phyloP scores from a whole-genome alignment of 2,797 vertebrate species.

The Botia kubotai region DNA sequence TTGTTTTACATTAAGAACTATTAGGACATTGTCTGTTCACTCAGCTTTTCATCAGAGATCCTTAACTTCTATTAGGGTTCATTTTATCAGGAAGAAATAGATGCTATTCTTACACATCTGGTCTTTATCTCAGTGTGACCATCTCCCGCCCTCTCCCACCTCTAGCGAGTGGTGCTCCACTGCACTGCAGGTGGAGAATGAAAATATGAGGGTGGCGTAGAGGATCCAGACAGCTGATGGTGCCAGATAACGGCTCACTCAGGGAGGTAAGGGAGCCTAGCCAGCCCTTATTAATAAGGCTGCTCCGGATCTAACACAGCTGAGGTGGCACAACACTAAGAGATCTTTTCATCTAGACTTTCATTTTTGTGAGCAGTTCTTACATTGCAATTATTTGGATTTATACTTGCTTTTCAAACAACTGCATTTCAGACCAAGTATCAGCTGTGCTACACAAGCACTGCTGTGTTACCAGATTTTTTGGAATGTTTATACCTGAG shows the following conservation, averaged over 20 bases:
- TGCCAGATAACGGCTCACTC: slow-evolving; percentile 79
- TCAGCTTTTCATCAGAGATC: background rate
- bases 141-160: slow-evolving; percentile 71
- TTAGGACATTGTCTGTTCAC: background rate
- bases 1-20: background rate
- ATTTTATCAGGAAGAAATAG: slow-evolving; percentile 28
- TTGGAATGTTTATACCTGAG: slow-evolving; percentile 23
- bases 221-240: slow-evolving; percentile 79
- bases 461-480: slow-evolving; percentile 29
- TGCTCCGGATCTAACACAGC: slow-evolving; percentile 36
- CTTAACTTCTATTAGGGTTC: slow-evolving; percentile 16
- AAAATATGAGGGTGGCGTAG: slow-evolving; percentile 77
- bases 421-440: background rate
- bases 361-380: slow-evolving; percentile 16
- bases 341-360: background rate
- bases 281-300: slow-evolving; percentile 57
- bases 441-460: slow-evolving; percentile 5
- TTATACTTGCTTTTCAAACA: background rate
- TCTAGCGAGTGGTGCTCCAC: slow-evolving; percentile 66
- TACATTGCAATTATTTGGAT: background rate
- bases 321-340: slow-evolving; percentile 14
- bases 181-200: slow-evolving; percentile 79
- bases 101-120: slow-evolving; percentile 53
- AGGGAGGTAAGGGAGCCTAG: slow-evolving; percentile 70
- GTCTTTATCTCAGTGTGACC: slow-evolving; percentile 70